Evolutionary conservation across 2,797 vertebrate species (phyloP), one percentile per base, ranked within the genome.

Genomic region (Leptodactylus fallax): DNA sequence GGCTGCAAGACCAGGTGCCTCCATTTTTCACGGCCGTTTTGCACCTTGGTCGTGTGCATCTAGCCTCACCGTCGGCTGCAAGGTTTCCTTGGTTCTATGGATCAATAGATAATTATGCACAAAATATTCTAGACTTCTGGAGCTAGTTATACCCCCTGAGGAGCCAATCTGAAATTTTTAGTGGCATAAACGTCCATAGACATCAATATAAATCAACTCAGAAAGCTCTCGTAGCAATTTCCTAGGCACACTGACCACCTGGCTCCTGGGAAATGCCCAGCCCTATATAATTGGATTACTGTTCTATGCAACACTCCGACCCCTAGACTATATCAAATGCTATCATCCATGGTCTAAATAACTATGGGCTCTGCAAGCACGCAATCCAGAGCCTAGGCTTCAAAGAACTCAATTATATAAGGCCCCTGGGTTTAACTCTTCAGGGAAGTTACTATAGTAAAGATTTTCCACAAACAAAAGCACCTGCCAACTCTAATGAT

Each of bases 361-460:
- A 49, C 60, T 21, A 16, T n/a, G 49, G 19, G 36, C 58, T 45
- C 25, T 60, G 19, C 79, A 47, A 47, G 16, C 36, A 61, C 45
- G 36, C 12, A 61, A 79, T 45, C n/a, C 9, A 53, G 25, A 49
- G 23, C 10, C 7, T 11, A 47, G 12, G 19, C 53, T n/a, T 74
- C 27, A 23, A 12, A 13, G 67, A 58, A 58, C 25, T 56, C 53
- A 72, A n/a, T 45, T 47, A 74, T 23, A 14, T 47, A 58, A 72
- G 19, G 13, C 82, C 45, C 67, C 27, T 47, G 79, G 36, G 79
- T 7, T 47, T 47, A 61, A 61, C 17, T 45, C 79, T 61, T 21
- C 5, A 19, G 82, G 69, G 69, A 90, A 25, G 47, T 85, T 78
- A 71, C 74, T 67, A 53, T 83, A 55, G 78, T 47, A 23, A 84